Percentiles rank a stretch among this genome's conserved stretches.
These are phyloP conservation scores for Coryphaenoides rupestris DNA, from an alignment of 2,113 vertebrate species.

Conservation along the genomic window DNA sequence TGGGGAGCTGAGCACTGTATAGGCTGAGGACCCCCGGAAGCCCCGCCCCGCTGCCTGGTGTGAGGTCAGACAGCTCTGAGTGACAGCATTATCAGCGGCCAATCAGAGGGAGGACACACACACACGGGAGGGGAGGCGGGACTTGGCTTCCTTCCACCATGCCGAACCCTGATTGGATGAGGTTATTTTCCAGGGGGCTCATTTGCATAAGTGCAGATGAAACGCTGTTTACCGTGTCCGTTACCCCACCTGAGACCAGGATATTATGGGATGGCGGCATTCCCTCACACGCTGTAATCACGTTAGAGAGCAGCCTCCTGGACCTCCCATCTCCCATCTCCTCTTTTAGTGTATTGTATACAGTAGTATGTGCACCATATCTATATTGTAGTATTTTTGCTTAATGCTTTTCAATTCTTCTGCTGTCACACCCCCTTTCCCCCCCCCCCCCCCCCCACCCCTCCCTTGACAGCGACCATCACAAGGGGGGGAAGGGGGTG, in stretches of 20 bases:
- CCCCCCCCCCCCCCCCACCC: too few relatives aligned
- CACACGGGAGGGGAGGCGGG: not conserved
- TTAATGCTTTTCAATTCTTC: too few relatives aligned
- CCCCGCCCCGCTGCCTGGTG: slow-evolving; percentile 42
- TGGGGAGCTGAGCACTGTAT: slow-evolving; percentile 62
- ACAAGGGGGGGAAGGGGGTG: too few relatives aligned
- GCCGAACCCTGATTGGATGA: slow-evolving; percentile 77
- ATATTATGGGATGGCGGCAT: slow-evolving; percentile 24
- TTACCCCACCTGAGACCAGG: slow-evolving; percentile 80
- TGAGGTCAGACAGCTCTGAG: slow-evolving; percentile 57
- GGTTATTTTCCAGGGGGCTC: slow-evolving; percentile 70
- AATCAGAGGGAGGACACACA: slow-evolving; percentile 25
- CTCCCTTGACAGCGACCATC: too few relatives aligned
- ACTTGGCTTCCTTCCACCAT: slow-evolving; percentile 28
- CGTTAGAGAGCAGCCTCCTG: slow-evolving; percentile 48
- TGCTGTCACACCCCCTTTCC: too few relatives aligned
- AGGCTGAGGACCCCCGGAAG: not conserved
- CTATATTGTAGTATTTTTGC: too few relatives aligned
- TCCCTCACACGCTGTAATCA: slow-evolving; percentile 53
- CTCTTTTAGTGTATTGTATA: too few relatives aligned
- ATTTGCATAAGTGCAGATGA: slow-evolving; percentile 86
- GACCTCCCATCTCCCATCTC: too few relatives aligned
- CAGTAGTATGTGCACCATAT: too few relatives aligned
- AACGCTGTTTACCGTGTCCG: slow-evolving; percentile 74
- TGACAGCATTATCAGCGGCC: slow-evolving; percentile 61